phyloP scores from a whole-genome alignment of 2,113 vertebrate genomes.

The Pao palembangensis region DNA sequence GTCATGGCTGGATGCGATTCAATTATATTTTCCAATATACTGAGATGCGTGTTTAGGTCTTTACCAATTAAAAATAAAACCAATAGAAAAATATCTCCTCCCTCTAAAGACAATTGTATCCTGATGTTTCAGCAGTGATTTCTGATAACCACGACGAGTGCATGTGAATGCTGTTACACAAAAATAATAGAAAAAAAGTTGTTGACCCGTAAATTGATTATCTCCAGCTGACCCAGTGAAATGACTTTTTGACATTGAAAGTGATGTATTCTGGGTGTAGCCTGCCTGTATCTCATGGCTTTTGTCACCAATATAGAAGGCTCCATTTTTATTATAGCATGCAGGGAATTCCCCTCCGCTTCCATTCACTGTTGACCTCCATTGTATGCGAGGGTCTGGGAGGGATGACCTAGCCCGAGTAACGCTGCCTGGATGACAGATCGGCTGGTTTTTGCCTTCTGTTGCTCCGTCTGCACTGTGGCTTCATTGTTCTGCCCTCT shows the following conservation, averaged over 20 bases:
- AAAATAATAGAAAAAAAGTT: conserved; percentile 37
- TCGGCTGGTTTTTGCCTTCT: conserved; percentile 57
- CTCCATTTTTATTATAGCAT: conserved; percentile 63
- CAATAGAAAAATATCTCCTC: neutral
- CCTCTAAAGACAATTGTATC: neutral
- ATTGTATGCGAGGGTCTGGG: conserved; percentile 65
- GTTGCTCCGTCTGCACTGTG: conserved; percentile 55
- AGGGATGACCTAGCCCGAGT: conserved; percentile 8
- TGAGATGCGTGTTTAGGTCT: conserved; percentile 31
- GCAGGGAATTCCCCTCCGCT: conserved; percentile 72
- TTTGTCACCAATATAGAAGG: conserved; percentile 57
- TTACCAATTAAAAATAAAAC: conserved; percentile 13
- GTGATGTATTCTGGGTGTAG: conserved; percentile 57
- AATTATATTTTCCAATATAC: conserved; percentile 39
- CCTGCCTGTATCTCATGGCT: conserved; percentile 45
- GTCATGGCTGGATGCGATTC: conserved; percentile 63
- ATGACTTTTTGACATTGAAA: conserved; percentile 45
- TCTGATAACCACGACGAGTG: conserved; percentile 27
- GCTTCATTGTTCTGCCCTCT: conserved; percentile 70
- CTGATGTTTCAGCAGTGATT: conserved; percentile 16
- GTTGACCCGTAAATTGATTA: conserved; percentile 51
- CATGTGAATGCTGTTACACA: conserved; percentile 19
- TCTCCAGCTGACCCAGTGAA: conserved; percentile 52
- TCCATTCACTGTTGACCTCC: conserved; percentile 66
- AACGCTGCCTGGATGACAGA: conserved; percentile 64